phyloP scores from a whole-genome alignment of 2,888 invertebrate species.

The Bugula neritina region DNA sequence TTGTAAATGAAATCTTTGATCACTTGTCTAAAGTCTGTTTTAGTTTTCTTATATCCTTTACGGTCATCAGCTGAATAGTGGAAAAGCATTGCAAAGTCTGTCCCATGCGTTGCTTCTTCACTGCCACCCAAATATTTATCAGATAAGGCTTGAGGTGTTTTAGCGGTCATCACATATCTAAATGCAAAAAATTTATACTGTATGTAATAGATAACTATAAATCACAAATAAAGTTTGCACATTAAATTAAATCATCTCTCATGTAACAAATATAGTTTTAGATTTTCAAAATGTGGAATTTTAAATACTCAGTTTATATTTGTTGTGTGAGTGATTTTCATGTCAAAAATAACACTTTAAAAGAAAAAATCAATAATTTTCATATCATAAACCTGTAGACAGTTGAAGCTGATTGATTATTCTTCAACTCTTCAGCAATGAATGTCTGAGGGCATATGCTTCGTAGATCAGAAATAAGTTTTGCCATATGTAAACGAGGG shows the following conservation, averaged over 20 bases:
- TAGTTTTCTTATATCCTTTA: not conserved
- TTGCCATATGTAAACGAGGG: not conserved
- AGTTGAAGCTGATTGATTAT: not conserved
- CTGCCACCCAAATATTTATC: not conserved
- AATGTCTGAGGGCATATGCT: constrained; percentile 18
- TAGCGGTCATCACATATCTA: constrained; percentile 14
- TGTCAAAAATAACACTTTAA: no score
- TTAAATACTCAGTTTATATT: no score
- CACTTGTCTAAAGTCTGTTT: not conserved
- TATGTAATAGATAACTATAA: not conserved
- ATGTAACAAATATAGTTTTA: no score
- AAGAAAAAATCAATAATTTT: no score
- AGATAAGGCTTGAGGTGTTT: not conserved
- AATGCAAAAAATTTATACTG: not conserved
- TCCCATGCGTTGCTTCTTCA: not conserved
- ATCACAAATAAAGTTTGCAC: no score
- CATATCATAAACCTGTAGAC: constrained; percentile 24
- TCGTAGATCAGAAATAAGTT: not conserved
- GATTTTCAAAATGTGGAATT: no score
- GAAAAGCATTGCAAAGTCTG: not conserved
- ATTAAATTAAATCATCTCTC: no score
- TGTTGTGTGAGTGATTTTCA: no score
- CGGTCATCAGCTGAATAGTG: constrained; percentile 11
- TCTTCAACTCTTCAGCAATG: not conserved
- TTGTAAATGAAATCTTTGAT: constrained; percentile 11